phyloP scores from a whole-genome alignment of 2,888 invertebrate species.

The Drosophila testacea region DNA sequence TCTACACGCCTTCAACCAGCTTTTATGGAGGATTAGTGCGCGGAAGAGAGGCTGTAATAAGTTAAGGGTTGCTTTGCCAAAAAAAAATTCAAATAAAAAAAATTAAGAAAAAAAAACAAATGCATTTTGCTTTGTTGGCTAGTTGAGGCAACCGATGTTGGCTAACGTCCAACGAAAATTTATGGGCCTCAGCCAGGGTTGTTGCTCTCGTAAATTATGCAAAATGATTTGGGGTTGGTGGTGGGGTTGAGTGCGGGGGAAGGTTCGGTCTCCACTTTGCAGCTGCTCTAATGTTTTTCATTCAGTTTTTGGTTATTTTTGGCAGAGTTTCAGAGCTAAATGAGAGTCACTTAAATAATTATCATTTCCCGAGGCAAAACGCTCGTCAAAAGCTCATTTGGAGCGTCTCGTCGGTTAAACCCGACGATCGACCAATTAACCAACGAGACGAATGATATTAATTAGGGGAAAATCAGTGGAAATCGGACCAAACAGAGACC shows the following conservation, averaged over 20 bases:
- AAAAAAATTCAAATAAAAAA: background rate
- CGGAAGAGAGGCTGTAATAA: background rate
- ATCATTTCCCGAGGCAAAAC: slow-evolving; percentile 73
- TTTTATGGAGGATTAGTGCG: background rate
- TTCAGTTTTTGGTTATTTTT: slow-evolving; percentile 38
- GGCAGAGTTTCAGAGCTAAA: slow-evolving; percentile 55
- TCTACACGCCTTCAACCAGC: slow-evolving; percentile 35
- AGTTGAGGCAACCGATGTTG: slow-evolving; percentile 21
- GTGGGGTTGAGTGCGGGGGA: slow-evolving; percentile 2
- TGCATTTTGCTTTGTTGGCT: slow-evolving; percentile 30
- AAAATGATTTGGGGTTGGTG: slow-evolving; percentile 41
- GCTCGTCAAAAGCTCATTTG: slow-evolving; percentile 79
- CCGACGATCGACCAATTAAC: slow-evolving; percentile 73
- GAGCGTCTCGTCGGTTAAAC: slow-evolving; percentile 34
- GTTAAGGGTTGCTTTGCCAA: slow-evolving; percentile 28
- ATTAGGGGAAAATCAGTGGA: slow-evolving; percentile 72
- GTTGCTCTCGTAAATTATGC: slow-evolving; percentile 77
- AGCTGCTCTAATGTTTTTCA: slow-evolving; percentile 30
- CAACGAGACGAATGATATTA: slow-evolving; percentile 73
- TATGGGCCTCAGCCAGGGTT: slow-evolving; percentile 63
- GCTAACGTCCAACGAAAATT: slow-evolving; percentile 54
- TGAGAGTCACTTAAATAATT: slow-evolving; percentile 76
- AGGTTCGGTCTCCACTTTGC: slow-evolving; percentile 26
- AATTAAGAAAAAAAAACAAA: slow-evolving; percentile 3
- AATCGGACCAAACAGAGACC: slow-evolving; percentile 40